Percentiles rank a stretch among this genome's conserved stretches.
phyloP scores from a whole-genome alignment of 2,888 invertebrate species.

The Thyatira batis region DNA sequence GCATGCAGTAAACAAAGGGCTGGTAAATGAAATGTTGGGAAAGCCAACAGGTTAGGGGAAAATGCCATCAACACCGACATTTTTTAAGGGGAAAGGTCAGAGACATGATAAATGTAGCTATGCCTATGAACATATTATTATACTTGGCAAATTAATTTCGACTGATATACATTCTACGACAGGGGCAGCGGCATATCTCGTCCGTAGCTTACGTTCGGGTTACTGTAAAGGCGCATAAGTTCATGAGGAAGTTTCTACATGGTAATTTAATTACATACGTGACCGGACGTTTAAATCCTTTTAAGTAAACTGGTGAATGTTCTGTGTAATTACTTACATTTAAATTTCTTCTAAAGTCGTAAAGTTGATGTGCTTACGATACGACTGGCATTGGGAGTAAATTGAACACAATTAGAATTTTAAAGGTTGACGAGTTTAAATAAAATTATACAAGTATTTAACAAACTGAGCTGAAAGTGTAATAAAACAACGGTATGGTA shows the following conservation, averaged over 20 bases:
- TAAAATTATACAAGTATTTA: not conserved
- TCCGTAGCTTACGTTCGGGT: conserved; percentile 6
- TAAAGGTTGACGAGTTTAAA: not conserved
- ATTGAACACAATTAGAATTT: not conserved
- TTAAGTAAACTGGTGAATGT: conserved; percentile 35
- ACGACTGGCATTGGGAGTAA: not conserved
- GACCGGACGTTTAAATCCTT: conserved; percentile 45
- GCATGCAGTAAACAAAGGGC: conserved; percentile 24
- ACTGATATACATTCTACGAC: not conserved
- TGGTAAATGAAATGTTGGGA: conserved; percentile 28
- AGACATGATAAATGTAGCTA: conserved; percentile 12
- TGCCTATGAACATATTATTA: no score
- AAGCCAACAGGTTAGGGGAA: conserved; percentile 31
- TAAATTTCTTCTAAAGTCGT: conserved; percentile 36
- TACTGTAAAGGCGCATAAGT: conserved; percentile 15
- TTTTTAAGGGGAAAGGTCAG: conserved; percentile 37
- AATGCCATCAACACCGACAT: conserved; percentile 33
- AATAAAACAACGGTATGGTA: not conserved
- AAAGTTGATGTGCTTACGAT: conserved; percentile 5
- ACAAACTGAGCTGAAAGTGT: not conserved
- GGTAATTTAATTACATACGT: conserved; percentile 53
- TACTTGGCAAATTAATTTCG: not conserved
- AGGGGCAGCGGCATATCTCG: conserved; percentile 8
- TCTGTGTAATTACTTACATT: conserved; percentile 42
- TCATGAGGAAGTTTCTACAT: conserved; percentile 33